Base-by-base conservation (phyloP, 2,888 invertebrate genomes). In the Cryptocephalus moraei region DNA sequence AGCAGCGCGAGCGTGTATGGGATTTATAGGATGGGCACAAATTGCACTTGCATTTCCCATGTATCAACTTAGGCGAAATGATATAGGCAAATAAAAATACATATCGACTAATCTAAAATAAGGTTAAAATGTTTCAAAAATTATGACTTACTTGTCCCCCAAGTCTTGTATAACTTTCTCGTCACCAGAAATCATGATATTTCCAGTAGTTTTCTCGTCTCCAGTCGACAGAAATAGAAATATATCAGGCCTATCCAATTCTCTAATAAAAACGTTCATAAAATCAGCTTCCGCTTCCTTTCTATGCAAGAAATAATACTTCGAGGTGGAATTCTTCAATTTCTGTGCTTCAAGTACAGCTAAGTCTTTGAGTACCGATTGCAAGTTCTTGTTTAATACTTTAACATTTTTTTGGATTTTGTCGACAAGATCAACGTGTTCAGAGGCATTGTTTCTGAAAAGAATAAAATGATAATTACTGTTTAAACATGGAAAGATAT, bases 211-310 rank as follows among this genome's bases (percentile, higher is more conserved):
- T 47, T 79, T 81, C 4, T 80, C 81, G 48, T 89, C 88, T 31
- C 85, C 84, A 0, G 82, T 79, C 0, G 81, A 82, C 44, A 88
- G 59, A 56, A 87, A 81, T 46, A 86, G 68, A 47, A 86, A 77
- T 43, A 83, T 67, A 8, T 72, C 75, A 57, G 71, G 70, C 13
- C 46, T 46, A 39, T 79, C 81, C 44, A 85, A 63, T 52, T 80
- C 81, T 54, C 81, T 79, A 11, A 85, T 72, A 48, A 91, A 75
- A 14, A 75, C 75, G 52, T 80, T 78, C 63, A 86, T 82, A 60
- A 86, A 91, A 59, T 89, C 88, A 8, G 79, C 75, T 55, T 88
- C 89, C 0, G 84, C 88, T 62, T 88, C 89, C 57, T 82, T 84
- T 53, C 83, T 79, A 59, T 77, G 80, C 60, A 82, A 64, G 32